Base-by-base conservation (phyloP, 1,140 invertebrate species). In the Hestina assimilis region DNA sequence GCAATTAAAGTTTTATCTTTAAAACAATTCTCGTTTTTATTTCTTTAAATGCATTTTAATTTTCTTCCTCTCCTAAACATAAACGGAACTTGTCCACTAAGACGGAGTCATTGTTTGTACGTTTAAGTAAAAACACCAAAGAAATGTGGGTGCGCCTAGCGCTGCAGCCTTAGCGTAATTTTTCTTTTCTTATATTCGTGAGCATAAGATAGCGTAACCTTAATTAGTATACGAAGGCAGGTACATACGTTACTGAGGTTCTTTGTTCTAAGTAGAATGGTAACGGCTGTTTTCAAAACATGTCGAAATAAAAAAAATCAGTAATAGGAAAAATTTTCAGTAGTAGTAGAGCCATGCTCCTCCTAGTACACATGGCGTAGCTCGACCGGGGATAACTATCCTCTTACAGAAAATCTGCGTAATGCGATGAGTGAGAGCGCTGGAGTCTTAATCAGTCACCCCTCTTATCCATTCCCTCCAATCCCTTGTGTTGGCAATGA, bases 211-310 rank as follows among this genome's bases (percentile, higher is more conserved):
- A 58, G 46, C 41, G 31, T 50, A 56, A 42, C 62, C 58, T 60
- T 65, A 65, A 65, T 65, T 52, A 65, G 62, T 56, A 62, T 62
- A 47, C 52, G 53, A 38, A 47, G 56, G 46, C 57, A 59, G 46
- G 40, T 48, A 33, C 40, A 31, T 59, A 53, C 41, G 42, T 45
- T 23, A 29, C 14, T 23, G 40, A 57, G 54, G 17, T 48, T 63
- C 48, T 59, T 63, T 63, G 61, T 59, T 59, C 43, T 33, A 54
- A 48, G n/a, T 46, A 33, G 48, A 45, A 33, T 48, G 42, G 52
- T 46, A 42, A 42, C 24, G 33, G 15, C 48, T 29, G 21, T 52
- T 50, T 55, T 43, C 14, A 20, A n/a, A 38, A 47, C 41, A 47
- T 42, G 40, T 59, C 56, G 29, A 52, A 59, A 42, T 42, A 56